These are phyloP conservation scores for Loxodonta africana DNA, from an alignment of 2,113 vertebrate species.

Conservation along the genomic window DNA sequence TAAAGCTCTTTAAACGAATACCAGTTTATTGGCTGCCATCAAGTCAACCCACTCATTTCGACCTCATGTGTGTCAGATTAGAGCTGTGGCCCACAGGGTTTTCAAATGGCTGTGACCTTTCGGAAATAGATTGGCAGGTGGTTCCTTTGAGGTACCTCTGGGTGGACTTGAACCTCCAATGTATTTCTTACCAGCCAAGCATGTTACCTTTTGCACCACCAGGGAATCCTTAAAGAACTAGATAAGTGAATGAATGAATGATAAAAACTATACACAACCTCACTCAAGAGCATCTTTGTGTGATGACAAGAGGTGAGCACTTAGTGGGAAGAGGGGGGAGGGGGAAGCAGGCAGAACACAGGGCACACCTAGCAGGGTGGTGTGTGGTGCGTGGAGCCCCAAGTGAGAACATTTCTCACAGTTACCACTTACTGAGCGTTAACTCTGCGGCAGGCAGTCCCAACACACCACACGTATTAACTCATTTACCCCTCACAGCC, in stretches of 20 bases:
- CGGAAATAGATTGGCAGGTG: no score
- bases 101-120: no score
- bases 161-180: no score
- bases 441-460: not conserved
- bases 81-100: no score
- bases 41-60: not conserved
- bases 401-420: not conserved
- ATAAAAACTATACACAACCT: not conserved
- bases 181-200: no score
- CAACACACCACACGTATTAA: not conserved
- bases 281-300: not conserved
- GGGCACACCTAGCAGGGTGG: not conserved
- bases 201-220: no score
- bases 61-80: no score
- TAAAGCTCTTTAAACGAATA: not conserved
- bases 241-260: not conserved
- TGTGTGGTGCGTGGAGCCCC: rapidly evolving
- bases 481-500: not conserved
- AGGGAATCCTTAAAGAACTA: not conserved
- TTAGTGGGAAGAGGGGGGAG: not conserved
- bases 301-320: not conserved
- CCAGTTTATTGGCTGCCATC: no score
- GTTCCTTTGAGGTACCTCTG: no score
- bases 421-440: not conserved
- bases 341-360: rapidly evolving